These are phyloP conservation scores for Actinemys pallida DNA, from an alignment of 2,113 vertebrate species.

Conservation along the genomic window DNA sequence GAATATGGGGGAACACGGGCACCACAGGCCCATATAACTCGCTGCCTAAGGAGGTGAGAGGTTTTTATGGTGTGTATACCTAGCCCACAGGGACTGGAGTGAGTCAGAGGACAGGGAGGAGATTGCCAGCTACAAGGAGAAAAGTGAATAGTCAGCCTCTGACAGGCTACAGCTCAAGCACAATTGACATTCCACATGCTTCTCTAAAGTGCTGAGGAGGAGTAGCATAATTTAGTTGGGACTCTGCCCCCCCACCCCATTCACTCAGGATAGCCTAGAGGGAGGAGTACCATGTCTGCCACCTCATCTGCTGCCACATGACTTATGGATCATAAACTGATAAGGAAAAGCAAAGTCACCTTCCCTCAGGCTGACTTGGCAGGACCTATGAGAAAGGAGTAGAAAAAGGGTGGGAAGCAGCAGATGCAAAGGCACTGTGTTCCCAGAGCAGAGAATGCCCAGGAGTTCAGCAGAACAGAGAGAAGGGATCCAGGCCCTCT, in stretches of 20 bases:
- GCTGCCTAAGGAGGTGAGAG: too few relatives aligned
- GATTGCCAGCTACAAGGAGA: not conserved
- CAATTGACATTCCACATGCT: not conserved
- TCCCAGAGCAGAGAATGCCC: not conserved
- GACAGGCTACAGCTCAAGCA: not conserved
- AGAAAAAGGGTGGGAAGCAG: not conserved
- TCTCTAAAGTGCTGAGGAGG: not conserved
- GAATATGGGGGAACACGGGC: too few relatives aligned
- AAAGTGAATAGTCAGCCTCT: not conserved
- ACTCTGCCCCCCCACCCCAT: slow-evolving; percentile 20
- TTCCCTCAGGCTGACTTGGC: not conserved
- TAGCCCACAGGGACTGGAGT: not conserved
- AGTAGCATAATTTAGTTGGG: not conserved
- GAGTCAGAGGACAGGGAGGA: not conserved
- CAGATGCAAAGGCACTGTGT: slow-evolving; percentile 17
- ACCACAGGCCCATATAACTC: too few relatives aligned
- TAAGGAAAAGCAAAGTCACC: not conserved
- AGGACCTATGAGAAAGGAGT: not conserved
- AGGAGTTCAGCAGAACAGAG: not conserved
- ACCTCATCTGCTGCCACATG: not conserved
- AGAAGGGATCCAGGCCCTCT: not conserved
- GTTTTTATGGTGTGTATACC: not conserved
- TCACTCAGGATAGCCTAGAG: not conserved
- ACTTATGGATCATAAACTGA: not conserved
- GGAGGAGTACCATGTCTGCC: not conserved